Evolutionary conservation across 2,113 vertebrate species (phyloP).

Genomic region (Mus spicilegus): DNA sequence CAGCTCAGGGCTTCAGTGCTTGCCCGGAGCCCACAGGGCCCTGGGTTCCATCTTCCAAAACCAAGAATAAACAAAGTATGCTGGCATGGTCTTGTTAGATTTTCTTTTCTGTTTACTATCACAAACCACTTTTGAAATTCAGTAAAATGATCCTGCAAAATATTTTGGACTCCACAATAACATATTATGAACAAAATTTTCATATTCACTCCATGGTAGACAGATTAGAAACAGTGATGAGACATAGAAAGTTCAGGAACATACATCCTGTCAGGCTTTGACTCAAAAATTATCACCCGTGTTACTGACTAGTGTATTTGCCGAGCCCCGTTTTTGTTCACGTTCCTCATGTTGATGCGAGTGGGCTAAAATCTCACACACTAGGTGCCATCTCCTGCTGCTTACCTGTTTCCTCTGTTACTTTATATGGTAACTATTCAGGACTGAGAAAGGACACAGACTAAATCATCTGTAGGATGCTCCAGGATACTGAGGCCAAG

Average conservation of each 20-base stretch:
- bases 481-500: neutral
- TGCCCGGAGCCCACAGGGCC: neutral
- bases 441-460: neutral
- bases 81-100: neutral
- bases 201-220: accelerated
- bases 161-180: neutral
- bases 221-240: neutral
- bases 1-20: accelerated
- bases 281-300: neutral
- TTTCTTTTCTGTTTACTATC: neutral
- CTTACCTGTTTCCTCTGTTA: neutral
- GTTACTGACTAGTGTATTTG: neutral
- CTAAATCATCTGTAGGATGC: too few species aligned
- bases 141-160: neutral
- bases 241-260: accelerated
- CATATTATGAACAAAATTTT: neutral
- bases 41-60: neutral
- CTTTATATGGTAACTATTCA: neutral
- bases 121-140: neutral
- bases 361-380: too few species aligned
- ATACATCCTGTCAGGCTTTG: accelerated
- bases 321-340: neutral
- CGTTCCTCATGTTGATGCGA: too few species aligned
- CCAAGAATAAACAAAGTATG: too few species aligned
- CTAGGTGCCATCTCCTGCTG: too few species aligned